Evolutionary conservation across 1,140 invertebrate species (phyloP), one percentile per base, ranked within the genome.

Genomic region (Thalassaphorura encarpata): DNA sequence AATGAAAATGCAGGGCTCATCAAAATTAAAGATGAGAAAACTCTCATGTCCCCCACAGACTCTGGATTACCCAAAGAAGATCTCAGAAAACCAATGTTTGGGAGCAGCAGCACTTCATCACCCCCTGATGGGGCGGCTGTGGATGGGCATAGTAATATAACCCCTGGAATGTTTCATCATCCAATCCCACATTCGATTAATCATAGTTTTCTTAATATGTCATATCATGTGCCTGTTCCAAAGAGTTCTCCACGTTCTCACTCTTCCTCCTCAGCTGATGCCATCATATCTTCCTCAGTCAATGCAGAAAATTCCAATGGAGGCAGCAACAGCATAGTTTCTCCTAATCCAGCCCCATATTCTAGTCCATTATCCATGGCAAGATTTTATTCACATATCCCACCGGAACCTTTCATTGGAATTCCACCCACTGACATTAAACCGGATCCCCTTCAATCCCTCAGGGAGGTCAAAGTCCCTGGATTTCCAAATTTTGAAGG

Each of bases 381-480:
- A 40, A 58, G 59, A 51, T 60, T 58, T 56, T 64, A 58, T 45
- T 41, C 47, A 28, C 52, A 56, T 45, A 51, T 48, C 28, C 60
- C 46, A 21, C 46, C 1, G 13, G 48, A 31, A 19, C 40, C n/a
- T 6, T 15, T 19, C 6, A 42, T 19, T 66, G 72, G 15, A 73
- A 33, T 75, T 53, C 66, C 8, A 64, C 66, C 85, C 69, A 71
- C 85, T 45, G 85, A 87, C 68, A 84, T 86, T 21, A 87, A 87
- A 69, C 82, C 77, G 8, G 83, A 86, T 75, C 85, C 84, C 4
- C 65, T 86, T 36, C 84, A 86, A 65, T 85, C 83, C 62, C 69
- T 87, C 2, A 84, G 85, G 66, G 84, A 86, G 68, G 83, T 87
- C 0, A 86, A 86, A 75, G 83, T 87, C 3, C 84, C 84, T 33